Evolutionary conservation across 2,797 vertebrate genomes (phyloP), one percentile per base, ranked within the genome.

Genomic region (Balearica regulorum): DNA sequence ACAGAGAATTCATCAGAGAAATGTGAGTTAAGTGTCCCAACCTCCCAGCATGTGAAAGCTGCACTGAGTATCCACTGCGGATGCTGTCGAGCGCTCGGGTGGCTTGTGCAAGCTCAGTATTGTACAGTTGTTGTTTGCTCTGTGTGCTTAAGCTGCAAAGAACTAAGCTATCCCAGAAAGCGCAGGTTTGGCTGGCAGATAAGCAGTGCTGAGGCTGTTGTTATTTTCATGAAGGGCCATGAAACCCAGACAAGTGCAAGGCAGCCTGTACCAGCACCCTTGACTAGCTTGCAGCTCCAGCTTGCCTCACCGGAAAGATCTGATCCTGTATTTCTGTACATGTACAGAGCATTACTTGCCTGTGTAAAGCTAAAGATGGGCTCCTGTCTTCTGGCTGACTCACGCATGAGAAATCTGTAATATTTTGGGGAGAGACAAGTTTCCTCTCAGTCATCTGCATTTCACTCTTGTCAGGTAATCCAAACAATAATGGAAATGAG

Each of bases 401-500:
- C 64, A 31, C 0, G 0, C 22, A 10, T 64, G 53, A 93, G 57
- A 66, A 60, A 71, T 39, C 53, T 65, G 28, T 71, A 44, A 24
- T 76, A 44, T 37, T 92, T 66, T 60, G 64, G 60, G 24, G 33
- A 61, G 13, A 85, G 46, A 61, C 57, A 48, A 49, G n/a, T 75
- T 77, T 88, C 54, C 43, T 87, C 62, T 80, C 48, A 49, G 43
- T 49, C 21, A 80, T 33, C 85, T 66, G 78, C 70, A 64, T 92
- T 89, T 65, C 89, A 83, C 28, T 64, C 44, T 53, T 73, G 76
- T 81, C 75, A 86, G 89, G 79, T 96, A 90, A 87, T 87, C 80
- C 83, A 87, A 79, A 78, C 76, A 81, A 83, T 86, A 97, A 93
- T 57, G 81, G 68, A 83, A 94, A 96, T 46, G 7, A 95, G 90